Percentiles rank a stretch among this genome's conserved stretches.
These are phyloP conservation scores for Hirtodrosophila histrioides DNA, from an alignment of 2,888 invertebrate species.

Conservation along the genomic window DNA sequence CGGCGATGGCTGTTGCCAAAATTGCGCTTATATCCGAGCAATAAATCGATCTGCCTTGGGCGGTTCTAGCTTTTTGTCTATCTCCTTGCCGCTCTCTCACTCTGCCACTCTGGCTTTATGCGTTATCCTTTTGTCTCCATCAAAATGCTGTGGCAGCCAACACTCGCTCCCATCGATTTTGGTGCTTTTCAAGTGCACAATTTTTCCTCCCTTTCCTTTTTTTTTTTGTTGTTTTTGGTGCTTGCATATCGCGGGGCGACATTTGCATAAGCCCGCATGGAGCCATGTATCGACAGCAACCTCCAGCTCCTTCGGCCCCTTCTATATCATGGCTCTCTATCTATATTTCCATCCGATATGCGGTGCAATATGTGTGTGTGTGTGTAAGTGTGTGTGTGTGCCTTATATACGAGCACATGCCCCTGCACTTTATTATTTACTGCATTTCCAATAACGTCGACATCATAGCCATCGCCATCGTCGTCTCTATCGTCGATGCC, in stretches of 20 bases:
- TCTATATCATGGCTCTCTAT: constrained; percentile 17
- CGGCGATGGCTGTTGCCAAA: no score
- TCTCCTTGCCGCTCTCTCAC: neutral
- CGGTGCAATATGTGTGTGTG: constrained; percentile 15
- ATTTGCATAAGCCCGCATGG: constrained; percentile 73
- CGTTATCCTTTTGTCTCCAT: constrained; percentile 45
- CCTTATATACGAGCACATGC: constrained; percentile 33
- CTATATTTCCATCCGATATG: constrained; percentile 45
- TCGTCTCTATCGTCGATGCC: neutral
- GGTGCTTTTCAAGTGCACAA: constrained; percentile 56
- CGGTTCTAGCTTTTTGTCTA: neutral
- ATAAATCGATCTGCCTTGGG: constrained; percentile 26
- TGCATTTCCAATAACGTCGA: constrained; percentile 67
- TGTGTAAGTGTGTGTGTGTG: constrained; percentile 18
- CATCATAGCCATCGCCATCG: constrained; percentile 12
- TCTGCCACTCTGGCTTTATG: constrained; percentile 4
- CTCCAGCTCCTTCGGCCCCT: constrained; percentile 2
- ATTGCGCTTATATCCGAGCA: constrained; percentile 1
- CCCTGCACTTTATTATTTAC: constrained; percentile 69
- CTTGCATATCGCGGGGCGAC: constrained; percentile 64
- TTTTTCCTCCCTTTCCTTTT: neutral
- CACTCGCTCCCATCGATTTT: constrained; percentile 54
- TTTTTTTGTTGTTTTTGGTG: constrained; percentile 14
- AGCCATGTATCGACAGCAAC: constrained; percentile 43
- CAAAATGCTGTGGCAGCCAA: constrained; percentile 32